Conservation (phyloP, 2,888 invertebrate genomes). For the Cremastinae sp. region DNA sequence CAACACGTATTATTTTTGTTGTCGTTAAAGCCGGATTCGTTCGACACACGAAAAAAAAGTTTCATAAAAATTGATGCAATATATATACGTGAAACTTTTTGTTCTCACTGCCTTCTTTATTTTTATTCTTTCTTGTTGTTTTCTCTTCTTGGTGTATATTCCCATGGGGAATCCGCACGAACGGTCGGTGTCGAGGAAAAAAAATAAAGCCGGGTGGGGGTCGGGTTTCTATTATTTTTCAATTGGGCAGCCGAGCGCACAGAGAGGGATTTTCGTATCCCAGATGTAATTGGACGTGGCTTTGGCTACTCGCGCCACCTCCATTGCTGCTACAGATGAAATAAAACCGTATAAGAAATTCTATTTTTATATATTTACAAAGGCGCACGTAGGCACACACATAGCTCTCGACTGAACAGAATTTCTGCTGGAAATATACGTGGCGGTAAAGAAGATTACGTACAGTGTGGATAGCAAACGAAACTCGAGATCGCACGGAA, state of each 20-base stretch:
- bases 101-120: conserved; percentile 41
- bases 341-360: conserved; percentile 64
- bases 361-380: conserved; percentile 36
- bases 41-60: no score
- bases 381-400: conserved; percentile 23
- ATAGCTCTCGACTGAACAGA: conserved; percentile 2
- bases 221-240: conserved; percentile 78
- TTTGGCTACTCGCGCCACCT: conserved; percentile 64
- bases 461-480: conserved; percentile 8
- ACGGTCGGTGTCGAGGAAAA: conserved; percentile 61
- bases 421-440: conserved; percentile 32
- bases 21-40: no score
- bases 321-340: conserved; percentile 65
- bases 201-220: conserved; percentile 25
- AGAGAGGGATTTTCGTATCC: conserved; percentile 72
- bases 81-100: neutral
- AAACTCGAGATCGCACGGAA: conserved; percentile 36
- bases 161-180: conserved; percentile 65
- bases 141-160: conserved; percentile 56
- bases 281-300: conserved; percentile 77
- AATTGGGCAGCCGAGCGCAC: conserved; percentile 75
- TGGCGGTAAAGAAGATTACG: conserved; percentile 25
- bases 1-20: no score
- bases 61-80: neutral
- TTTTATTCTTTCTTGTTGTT: conserved; percentile 42